phyloP scores from a whole-genome alignment of 2,113 vertebrate species.

The Macaca fascicularis region T2T-MFA8v1.1 NC_088389.1:77792001-77792500 shows the following conservation, averaged over 20 bases:
- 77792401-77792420: background rate
- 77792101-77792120: background rate
- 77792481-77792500: background rate
- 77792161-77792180: background rate
- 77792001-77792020: background rate
- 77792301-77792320: background rate
- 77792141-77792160: too few species aligned
- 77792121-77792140: background rate
- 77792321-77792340: accelerated
- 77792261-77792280: background rate
- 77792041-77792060: background rate
- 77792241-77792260: background rate
- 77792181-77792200: background rate
- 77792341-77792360: background rate
- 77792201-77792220: background rate
- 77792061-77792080: background rate
- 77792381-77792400: background rate
- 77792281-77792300: background rate
- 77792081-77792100: background rate
- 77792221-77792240: background rate
- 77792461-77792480: background rate
- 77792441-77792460: background rate
- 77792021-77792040: background rate
- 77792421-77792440: background rate
- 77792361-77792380: background rate